A percentile compares a stretch with the other conserved stretches of the same genome.
Evolutionary conservation across 1,140 invertebrate species (phyloP).

Genomic region (Hylaeus volcanicus): DNA sequence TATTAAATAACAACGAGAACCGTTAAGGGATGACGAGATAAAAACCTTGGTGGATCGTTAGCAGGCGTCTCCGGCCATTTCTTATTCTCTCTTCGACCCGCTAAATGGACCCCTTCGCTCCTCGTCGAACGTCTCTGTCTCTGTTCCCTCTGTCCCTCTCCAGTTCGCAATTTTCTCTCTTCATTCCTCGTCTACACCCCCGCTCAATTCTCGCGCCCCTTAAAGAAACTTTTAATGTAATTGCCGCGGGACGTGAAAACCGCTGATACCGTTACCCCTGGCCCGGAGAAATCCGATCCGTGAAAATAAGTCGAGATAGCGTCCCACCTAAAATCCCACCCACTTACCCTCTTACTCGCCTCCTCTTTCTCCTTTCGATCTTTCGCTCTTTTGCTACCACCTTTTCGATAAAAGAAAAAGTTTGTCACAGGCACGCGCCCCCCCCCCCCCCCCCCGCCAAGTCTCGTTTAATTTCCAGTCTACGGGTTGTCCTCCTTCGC

Average conservation of each 20-base stretch:
- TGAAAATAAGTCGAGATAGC: conserved; percentile 68
- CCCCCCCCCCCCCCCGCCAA: neutral
- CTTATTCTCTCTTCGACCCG: conserved; percentile 58
- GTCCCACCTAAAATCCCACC: conserved; percentile 60
- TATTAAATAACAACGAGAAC: conserved; percentile 66
- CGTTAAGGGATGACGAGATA: conserved; percentile 69
- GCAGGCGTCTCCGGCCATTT: conserved; percentile 64
- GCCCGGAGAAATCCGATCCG: conserved; percentile 64
- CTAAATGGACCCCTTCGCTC: conserved; percentile 57
- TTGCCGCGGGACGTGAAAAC: conserved; percentile 70
- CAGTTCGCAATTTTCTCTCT: conserved; percentile 49
- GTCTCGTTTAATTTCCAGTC: conserved; percentile 60
- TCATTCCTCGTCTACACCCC: conserved; percentile 49
- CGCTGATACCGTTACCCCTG: conserved; percentile 67
- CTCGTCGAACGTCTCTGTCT: conserved; percentile 54
- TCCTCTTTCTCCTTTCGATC: conserved; percentile 14
- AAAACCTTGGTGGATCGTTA: conserved; percentile 68
- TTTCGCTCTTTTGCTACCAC: neutral
- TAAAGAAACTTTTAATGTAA: conserved; percentile 72
- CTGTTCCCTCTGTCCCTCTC: neutral
- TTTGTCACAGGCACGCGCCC: no score
- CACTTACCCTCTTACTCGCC: conserved; percentile 41
- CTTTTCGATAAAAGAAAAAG: no score
- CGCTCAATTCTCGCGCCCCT: conserved; percentile 65
- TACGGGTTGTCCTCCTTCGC: conserved; percentile 18